Base-by-base conservation (phyloP, 30 jellyfish, hydroid and myxozoan genomes). In the Cassiopea xamachana region DNA sequence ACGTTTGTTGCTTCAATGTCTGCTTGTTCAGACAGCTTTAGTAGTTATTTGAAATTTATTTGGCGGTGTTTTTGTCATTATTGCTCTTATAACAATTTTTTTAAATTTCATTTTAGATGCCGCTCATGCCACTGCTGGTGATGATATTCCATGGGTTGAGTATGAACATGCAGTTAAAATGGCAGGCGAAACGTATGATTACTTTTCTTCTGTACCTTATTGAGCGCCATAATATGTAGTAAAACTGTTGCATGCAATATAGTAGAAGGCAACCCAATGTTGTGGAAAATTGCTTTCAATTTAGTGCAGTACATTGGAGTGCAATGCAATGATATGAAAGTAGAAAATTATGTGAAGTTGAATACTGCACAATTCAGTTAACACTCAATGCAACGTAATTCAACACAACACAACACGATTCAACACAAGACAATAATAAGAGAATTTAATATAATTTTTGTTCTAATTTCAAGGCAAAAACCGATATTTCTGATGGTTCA, bases 401-500 rank as follows among this genome's bases (percentile, higher is more conserved):
- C 64, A 55, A 10, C 7, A 55, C 64, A 27, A 55, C 12, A 55
- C 64, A 55, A 55, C 64, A 55, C 12, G 7, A 55, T 55, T 6
- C 64, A 55, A 55, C 64, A 55, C 64, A 55, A 10, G 0, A 55
- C 64, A 55, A 0, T 27, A 27, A 27, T 27, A 27, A 27, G 0
- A 27, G 39, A 27, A 27, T 27, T 27, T 27, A 27, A 27, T 27
- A 27, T 27, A 27, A 27, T 27, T 27, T 27, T 27, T 27, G 39
- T 55, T 6, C 64, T 3, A 3, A 55, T 55, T 90, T 94, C 39
- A 88, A 95, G 99, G 82, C 77, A 90, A 17, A 95, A 92, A 77
- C 99, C 99, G 58, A 88, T 92, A 71, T 60, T 95, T 92, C 75
- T 92, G 64, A 75, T 95, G 86, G 87, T 95, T 55, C 99, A 95